These are phyloP conservation scores for Watersipora subatra DNA, from an alignment of 1,140 invertebrate genomes.

Conservation along the genomic window DNA sequence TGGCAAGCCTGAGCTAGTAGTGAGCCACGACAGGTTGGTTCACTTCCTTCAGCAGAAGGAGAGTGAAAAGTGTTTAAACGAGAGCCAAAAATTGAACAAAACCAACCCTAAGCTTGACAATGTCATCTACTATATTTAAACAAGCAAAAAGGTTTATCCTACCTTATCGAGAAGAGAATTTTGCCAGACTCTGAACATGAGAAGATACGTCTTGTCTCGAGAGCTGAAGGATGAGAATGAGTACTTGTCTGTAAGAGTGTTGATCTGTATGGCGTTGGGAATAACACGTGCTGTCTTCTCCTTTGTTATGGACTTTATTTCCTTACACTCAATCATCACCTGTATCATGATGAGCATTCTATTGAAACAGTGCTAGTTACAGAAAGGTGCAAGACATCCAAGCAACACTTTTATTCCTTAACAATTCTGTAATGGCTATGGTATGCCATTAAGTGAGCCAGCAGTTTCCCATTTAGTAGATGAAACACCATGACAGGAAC, in stretches of 20 bases:
- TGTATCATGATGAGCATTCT: no score
- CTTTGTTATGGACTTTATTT: constrained; percentile 79
- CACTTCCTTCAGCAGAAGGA: not conserved
- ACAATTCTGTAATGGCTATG: no score
- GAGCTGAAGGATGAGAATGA: constrained; percentile 85
- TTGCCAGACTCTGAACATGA: constrained; percentile 89
- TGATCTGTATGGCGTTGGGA: constrained; percentile 81
- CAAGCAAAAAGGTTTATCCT: no score
- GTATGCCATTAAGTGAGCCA: no score
- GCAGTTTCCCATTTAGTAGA: no score
- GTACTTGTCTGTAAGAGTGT: constrained; percentile 66
- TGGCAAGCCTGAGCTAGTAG: no score
- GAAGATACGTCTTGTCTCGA: constrained; percentile 80
- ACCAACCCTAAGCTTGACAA: no score
- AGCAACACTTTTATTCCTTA: no score
- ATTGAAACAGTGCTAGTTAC: no score
- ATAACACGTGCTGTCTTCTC: constrained; percentile 84
- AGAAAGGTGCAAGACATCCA: no score
- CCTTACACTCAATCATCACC: constrained; percentile 59
- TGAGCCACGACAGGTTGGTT: not conserved
- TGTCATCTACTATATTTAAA: no score
- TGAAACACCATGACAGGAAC: no score
- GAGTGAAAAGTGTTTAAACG: not conserved
- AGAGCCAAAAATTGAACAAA: not conserved
- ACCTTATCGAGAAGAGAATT: constrained; percentile 80